These are phyloP conservation scores for Apotomis capreana DNA, from an alignment of 2,888 invertebrate species.

Conservation along the genomic window DNA sequence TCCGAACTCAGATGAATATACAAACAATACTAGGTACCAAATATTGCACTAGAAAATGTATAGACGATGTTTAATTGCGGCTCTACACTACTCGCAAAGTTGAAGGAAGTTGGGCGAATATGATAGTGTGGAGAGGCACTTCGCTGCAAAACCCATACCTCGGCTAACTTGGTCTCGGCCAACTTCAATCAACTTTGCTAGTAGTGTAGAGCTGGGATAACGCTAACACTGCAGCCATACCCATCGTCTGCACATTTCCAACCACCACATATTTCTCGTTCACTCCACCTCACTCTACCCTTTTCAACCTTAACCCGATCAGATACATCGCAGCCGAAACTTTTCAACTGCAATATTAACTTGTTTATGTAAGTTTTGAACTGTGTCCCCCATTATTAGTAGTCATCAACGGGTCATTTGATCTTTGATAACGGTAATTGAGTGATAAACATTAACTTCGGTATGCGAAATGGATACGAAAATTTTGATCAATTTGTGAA, in stretches of 20 bases:
- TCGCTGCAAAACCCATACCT: too few relatives aligned
- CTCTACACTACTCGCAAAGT: too few relatives aligned
- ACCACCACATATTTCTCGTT: constrained; percentile 7
- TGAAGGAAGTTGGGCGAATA: too few relatives aligned
- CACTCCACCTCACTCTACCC: neutral
- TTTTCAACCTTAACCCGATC: neutral
- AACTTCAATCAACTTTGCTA: too few relatives aligned
- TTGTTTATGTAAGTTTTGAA: constrained; percentile 38
- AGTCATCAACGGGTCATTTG: constrained; percentile 40
- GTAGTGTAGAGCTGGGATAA: too few relatives aligned
- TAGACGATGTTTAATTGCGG: too few relatives aligned
- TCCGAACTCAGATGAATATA: too few relatives aligned
- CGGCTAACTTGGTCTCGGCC: too few relatives aligned
- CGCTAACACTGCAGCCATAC: constrained; percentile 22
- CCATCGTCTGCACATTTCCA: constrained; percentile 29
- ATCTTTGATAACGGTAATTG: constrained; percentile 38
- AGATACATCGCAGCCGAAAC: neutral
- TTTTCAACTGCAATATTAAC: neutral
- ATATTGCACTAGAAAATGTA: too few relatives aligned
- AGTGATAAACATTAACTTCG: constrained; percentile 35
- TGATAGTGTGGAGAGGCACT: too few relatives aligned
- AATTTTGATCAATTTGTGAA: neutral
- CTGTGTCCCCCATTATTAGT: constrained; percentile 36
- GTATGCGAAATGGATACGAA: constrained; percentile 31
- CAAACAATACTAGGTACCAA: too few relatives aligned